These are phyloP conservation scores for Bicyclus anynana DNA, from an alignment of 1,140 invertebrate genomes.

Conservation along the genomic window DNA sequence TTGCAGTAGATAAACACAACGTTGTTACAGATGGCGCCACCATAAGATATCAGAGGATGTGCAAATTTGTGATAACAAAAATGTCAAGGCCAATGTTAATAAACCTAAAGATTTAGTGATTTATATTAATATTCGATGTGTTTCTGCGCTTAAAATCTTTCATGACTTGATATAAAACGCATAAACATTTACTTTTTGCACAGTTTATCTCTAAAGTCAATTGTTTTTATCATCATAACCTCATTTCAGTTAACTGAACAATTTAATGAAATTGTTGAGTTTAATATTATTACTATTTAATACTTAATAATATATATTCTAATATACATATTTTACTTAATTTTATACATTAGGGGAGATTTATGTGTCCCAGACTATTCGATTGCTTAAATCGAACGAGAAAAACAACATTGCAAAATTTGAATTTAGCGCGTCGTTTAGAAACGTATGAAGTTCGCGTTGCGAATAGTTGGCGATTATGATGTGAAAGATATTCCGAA, in stretches of 20 bases:
- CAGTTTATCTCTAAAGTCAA: not conserved
- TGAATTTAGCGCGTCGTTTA: conserved; percentile 66
- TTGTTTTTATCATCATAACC: conserved; percentile 47
- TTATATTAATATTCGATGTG: not conserved
- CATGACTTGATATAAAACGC: not conserved
- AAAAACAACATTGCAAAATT: conserved; percentile 51
- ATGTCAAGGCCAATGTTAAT: conserved; percentile 68
- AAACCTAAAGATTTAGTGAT: conserved; percentile 17
- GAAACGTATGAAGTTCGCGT: conserved; percentile 75
- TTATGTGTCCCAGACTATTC: not conserved
- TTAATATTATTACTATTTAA: not conserved
- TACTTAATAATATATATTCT: not conserved
- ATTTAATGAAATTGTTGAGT: not conserved
- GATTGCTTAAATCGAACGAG: not conserved
- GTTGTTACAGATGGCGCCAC: conserved; percentile 51
- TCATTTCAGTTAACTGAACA: conserved; percentile 23
- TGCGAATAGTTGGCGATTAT: conserved; percentile 76
- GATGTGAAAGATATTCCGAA: conserved; percentile 78
- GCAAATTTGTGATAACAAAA: conserved; percentile 64
- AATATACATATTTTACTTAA: not conserved
- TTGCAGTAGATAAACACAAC: conserved; percentile 22
- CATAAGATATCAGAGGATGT: conserved; percentile 37
- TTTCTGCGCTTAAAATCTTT: not conserved
- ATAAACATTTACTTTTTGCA: not conserved
- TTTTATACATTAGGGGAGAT: not conserved